Evolutionary conservation across 2,113 vertebrate genomes (phyloP), one percentile per base, ranked within the genome.

Genomic region (Centropus unirufus): DNA sequence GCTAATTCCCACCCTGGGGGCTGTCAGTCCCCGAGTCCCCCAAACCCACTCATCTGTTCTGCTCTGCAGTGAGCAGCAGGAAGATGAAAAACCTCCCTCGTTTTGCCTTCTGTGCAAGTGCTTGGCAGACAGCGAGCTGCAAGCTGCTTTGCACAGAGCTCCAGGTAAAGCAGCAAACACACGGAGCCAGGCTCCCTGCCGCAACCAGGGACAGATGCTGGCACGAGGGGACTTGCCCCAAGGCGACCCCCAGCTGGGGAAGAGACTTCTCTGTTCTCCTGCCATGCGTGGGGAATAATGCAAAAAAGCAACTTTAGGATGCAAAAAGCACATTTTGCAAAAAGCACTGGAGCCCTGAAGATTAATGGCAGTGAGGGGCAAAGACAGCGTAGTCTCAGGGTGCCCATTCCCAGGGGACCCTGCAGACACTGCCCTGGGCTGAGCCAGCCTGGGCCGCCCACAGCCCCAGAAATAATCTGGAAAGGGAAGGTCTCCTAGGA

Each of bases 361-460:
- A 22, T 66, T 64, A 26, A 8, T 1, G 8, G 18, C 4, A 3
- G 15, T 1, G 2, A 47, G 42, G 55, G 42, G 19, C 19, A 6
- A 18, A 34, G 66, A 58, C 62, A 42, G 49, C 10, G 63, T 20
- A 39, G 74, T 18, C 3, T 2, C 59, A 29, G 51, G 69, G 34
- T 57, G 39, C 40, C 72, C 7, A 1, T 3, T 26, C 36, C 36
- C 3, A 2, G 0, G 36, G 39, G 21, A 42, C 52, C 2, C 19
- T 55, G 58, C 40, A 13, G 59, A 8, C 73, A 47, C 46, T 47
- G 16, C 46, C 46, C 46, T 36, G 73, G 46, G 47, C 40, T 14
- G 34, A 70, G 34, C 72, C 63, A 39, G 16, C 49, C 49, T 1
- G 7, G 19, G 51, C 70, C 42, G 30, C 67, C 8, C 0, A 5